Percentiles rank a stretch among this genome's conserved stretches.
These are phyloP conservation scores for Unio pictorum DNA, from an alignment of 2,888 invertebrate genomes.

Conservation along the genomic window DNA sequence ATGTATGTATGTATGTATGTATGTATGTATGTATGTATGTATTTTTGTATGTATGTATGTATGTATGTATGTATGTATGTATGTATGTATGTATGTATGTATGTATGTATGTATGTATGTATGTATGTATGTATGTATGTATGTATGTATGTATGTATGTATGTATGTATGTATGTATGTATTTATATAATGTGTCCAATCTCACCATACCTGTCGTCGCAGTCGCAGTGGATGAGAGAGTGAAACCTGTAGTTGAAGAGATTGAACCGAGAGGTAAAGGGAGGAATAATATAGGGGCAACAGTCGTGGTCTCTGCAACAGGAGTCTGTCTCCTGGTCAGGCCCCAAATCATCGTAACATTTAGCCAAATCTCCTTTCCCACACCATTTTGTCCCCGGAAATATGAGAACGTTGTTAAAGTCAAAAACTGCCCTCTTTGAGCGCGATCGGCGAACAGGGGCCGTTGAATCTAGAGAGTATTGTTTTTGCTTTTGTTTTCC, in stretches of 20 bases:
- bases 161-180: too few relatives aligned
- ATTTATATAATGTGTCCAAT: too few relatives aligned
- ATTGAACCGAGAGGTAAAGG: constrained; percentile 87
- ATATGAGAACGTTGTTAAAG: constrained; percentile 77
- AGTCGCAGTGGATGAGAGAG: constrained; percentile 92
- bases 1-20: too few relatives aligned
- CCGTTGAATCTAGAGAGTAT: constrained; percentile 11
- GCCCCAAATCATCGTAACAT: constrained; percentile 86
- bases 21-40: too few relatives aligned
- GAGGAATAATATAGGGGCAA: constrained; percentile 88
- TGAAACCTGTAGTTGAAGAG: constrained; percentile 91
- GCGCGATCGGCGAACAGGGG: constrained; percentile 17
- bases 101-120: too few relatives aligned
- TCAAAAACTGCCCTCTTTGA: constrained; percentile 27
- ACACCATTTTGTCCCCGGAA: constrained; percentile 95
- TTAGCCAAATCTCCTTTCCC: constrained; percentile 88
- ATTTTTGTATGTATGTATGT: too few relatives aligned
- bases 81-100: too few relatives aligned
- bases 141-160: too few relatives aligned
- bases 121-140: too few relatives aligned
- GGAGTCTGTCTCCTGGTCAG: constrained; percentile 85
- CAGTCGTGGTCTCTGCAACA: constrained; percentile 92
- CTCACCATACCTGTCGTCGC: constrained; percentile 82
- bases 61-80: too few relatives aligned
- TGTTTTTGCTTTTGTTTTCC: constrained; percentile 5